A percentile compares a stretch with the other conserved stretches of the same genome.
Evolutionary conservation across 2,797 vertebrate species (phyloP).

Genomic region (Salmo trutta): DNA sequence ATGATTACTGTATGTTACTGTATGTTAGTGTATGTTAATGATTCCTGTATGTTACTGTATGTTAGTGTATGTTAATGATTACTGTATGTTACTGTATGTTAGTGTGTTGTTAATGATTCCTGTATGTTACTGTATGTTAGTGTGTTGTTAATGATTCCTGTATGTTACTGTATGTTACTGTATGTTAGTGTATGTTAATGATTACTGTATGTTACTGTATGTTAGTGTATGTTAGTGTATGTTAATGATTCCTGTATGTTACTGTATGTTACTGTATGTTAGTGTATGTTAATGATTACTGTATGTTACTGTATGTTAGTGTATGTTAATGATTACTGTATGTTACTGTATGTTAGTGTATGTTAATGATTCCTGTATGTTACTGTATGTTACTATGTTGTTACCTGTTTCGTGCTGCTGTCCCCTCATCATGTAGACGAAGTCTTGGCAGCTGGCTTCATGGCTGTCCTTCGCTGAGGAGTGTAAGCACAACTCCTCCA

Average conservation of each 20-base stretch:
- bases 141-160: too few relatives aligned
- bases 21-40: not conserved
- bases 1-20: not conserved
- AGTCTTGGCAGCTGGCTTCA: slow-evolving; percentile 86
- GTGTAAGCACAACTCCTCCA: slow-evolving; percentile 87
- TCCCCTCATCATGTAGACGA: slow-evolving; percentile 82
- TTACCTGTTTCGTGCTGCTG: slow-evolving; percentile 81
- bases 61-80: too few relatives aligned
- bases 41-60: not conserved
- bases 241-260: not conserved
- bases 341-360: not conserved
- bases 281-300: not conserved
- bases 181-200: too few relatives aligned
- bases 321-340: not conserved
- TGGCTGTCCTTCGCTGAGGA: slow-evolving; percentile 78
- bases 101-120: not conserved
- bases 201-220: too few relatives aligned
- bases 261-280: not conserved
- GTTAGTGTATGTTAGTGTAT: too few relatives aligned
- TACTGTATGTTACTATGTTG: not conserved
- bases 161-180: too few relatives aligned
- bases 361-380: not conserved
- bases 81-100: not conserved
- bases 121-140: not conserved
- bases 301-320: slow-evolving; percentile 4